Evolutionary conservation across 2,888 invertebrate genomes (phyloP).

Genomic region (Lochmaea capreae): DNA sequence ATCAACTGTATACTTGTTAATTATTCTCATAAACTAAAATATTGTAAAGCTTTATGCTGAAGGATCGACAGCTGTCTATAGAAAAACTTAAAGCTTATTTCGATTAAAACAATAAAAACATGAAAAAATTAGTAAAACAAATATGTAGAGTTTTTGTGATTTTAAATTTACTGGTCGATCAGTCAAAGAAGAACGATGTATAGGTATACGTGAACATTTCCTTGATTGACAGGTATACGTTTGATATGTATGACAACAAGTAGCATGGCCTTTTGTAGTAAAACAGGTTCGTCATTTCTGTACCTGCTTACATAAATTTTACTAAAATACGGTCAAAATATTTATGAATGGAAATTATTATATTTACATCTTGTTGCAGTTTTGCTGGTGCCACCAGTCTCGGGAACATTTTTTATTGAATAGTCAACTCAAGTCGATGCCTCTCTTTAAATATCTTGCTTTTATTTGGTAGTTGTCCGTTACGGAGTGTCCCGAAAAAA

Average conservation of each 20-base stretch:
- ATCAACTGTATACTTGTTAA: background rate
- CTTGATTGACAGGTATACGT: conserved; percentile 59
- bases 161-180: conserved; percentile 59
- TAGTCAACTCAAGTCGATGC: conserved; percentile 45
- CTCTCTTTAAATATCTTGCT: conserved; percentile 12
- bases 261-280: conserved; percentile 55
- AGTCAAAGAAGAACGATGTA: conserved; percentile 54
- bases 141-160: conserved; percentile 57
- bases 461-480: conserved; percentile 24
- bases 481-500: conserved; percentile 8
- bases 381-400: conserved; percentile 38
- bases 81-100: conserved; percentile 50
- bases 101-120: conserved; percentile 50
- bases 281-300: conserved; percentile 57
- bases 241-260: conserved; percentile 55
- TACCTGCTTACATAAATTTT: conserved; percentile 56
- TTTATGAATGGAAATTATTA: conserved; percentile 57
- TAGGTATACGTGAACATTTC: conserved; percentile 52
- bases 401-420: conserved; percentile 38
- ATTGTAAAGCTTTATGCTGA: background rate
- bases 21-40: background rate
- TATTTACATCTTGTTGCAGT: conserved; percentile 52
- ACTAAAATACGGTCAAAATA: conserved; percentile 58
- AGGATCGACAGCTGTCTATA: conserved; percentile 2
- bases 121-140: conserved; percentile 58